Evolutionary conservation across 2,888 invertebrate species (phyloP).

Genomic region (Dynastes maya): DNA sequence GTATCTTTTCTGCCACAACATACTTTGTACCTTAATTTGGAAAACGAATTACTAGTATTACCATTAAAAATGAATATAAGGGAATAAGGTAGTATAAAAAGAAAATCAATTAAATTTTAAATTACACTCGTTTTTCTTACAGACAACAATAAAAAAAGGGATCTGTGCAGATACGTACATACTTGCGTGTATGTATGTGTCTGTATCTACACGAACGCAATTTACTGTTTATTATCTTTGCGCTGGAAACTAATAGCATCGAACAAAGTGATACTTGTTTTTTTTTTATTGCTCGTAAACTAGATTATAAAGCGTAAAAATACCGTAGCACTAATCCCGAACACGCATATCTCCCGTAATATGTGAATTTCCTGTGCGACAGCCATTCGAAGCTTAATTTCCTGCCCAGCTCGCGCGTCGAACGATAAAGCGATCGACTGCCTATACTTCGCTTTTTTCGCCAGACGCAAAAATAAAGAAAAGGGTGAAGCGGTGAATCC

Average conservation of each 20-base stretch:
- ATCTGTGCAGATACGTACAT: too few species aligned
- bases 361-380: slow-evolving; percentile 61
- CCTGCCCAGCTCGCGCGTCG: slow-evolving; percentile 55
- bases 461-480: slow-evolving; percentile 22
- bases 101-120: too few species aligned
- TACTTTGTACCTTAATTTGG: too few species aligned
- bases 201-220: slow-evolving; percentile 18
- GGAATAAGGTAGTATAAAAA: too few species aligned
- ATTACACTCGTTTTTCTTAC: too few species aligned
- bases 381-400: slow-evolving; percentile 60
- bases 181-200: background rate
- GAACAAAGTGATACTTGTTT: slow-evolving; percentile 39
- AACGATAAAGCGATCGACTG: slow-evolving; percentile 46
- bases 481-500: background rate
- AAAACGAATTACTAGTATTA: too few species aligned
- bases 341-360: slow-evolving; percentile 57
- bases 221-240: slow-evolving; percentile 30
- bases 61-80: too few species aligned
- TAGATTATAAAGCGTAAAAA: slow-evolving; percentile 50
- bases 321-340: slow-evolving; percentile 52
- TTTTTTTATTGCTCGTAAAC: slow-evolving; percentile 49
- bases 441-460: slow-evolving; percentile 12
- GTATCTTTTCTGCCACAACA: too few species aligned
- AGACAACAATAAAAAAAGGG: too few species aligned
- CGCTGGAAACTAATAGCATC: slow-evolving; percentile 32